Percentiles rank a stretch among this genome's conserved stretches.
Conservation (phyloP, 1,140 invertebrate species). For the Meloidogyne floridensis region DNA sequence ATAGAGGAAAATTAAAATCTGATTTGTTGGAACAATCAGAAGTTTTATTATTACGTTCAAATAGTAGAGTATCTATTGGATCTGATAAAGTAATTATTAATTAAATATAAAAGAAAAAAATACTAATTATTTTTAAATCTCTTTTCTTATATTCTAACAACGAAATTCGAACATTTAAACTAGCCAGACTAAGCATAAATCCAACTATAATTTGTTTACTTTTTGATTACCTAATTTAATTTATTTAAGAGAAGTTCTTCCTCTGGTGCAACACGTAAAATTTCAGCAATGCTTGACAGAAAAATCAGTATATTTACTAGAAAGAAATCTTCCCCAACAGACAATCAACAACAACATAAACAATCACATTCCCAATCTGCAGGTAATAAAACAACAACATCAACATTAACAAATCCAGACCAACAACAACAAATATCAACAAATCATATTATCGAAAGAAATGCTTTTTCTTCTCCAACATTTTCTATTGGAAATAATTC, state of each 20-base stretch:
- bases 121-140: background rate
- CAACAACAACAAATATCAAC: background rate
- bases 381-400: conserved; percentile 14
- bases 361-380: conserved; percentile 13
- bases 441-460: background rate
- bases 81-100: conserved; percentile 65
- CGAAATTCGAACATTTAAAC: too few species aligned
- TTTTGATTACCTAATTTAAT: background rate
- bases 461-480: conserved; percentile 9
- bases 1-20: background rate
- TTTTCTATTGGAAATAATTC: conserved; percentile 16
- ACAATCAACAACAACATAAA: conserved; percentile 41
- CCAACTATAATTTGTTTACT: too few species aligned
- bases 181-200: too few species aligned
- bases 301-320: conserved; percentile 65
- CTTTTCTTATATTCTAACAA: too few species aligned
- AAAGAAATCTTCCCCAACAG: conserved; percentile 62
- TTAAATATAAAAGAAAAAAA: background rate
- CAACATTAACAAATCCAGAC: conserved; percentile 19
- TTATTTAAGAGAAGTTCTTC: conserved; percentile 60
- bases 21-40: conserved; percentile 53
- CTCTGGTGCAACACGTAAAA: conserved; percentile 64
- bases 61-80: conserved; percentile 67
- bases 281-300: conserved; percentile 65
- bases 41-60: conserved; percentile 57